phyloP scores from a whole-genome alignment of 1,140 invertebrate genomes.

The Acyrthosiphon pisum region DNA sequence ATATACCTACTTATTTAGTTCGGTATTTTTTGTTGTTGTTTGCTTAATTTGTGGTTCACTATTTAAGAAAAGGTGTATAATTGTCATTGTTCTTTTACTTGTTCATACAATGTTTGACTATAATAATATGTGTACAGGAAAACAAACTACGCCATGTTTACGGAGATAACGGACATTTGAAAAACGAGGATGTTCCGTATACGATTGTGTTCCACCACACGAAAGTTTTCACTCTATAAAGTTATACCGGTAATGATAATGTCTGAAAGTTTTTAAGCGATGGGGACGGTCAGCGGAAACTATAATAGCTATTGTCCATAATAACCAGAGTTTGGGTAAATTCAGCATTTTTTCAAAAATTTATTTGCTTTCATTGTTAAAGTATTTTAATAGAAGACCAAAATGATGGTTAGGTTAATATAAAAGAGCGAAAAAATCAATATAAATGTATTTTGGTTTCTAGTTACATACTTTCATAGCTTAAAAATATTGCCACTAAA shows the following conservation, averaged over 20 bases:
- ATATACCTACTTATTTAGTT: background rate
- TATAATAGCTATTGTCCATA: background rate
- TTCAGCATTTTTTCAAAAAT: background rate
- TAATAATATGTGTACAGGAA: constrained; percentile 23
- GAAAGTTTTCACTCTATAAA: constrained; percentile 33
- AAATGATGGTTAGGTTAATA: background rate
- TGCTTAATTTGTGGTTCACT: background rate
- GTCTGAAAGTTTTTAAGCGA: constrained; percentile 25
- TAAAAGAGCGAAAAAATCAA: background rate
- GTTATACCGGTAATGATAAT: constrained; percentile 45
- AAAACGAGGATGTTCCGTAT: background rate
- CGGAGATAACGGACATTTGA: background rate
- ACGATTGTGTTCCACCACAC: background rate
- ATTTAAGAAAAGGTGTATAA: background rate
- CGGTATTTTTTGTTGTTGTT: background rate
- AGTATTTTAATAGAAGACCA: background rate
- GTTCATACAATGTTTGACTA: background rate
- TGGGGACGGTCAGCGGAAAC: constrained; percentile 6
- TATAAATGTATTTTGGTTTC: background rate
- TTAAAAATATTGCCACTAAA: background rate
- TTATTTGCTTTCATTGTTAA: constrained; percentile 1
- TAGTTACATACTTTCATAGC: background rate
- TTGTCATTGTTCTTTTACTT: background rate
- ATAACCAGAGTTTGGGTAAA: background rate
- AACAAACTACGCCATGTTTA: background rate